Conservation (phyloP, 2,888 invertebrate species). For the Hyppa rectilinea region DNA sequence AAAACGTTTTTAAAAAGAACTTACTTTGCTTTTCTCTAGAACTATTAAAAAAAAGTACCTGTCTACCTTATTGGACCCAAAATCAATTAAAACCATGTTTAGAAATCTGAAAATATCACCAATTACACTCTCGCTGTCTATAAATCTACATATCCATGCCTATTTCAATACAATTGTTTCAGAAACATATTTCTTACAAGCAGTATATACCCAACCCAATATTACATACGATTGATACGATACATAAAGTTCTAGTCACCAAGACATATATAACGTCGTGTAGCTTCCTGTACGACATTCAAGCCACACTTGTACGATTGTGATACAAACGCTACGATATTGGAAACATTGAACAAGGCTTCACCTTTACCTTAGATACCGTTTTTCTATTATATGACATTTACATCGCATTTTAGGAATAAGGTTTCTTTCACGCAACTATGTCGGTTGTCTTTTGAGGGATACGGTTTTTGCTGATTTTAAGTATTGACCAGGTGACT, state of each 20-base stretch:
- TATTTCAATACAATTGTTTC: constrained; percentile 8
- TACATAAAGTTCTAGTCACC: constrained; percentile 25
- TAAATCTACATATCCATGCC: too few relatives aligned
- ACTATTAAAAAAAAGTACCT: neutral
- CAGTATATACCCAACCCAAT: constrained; percentile 1
- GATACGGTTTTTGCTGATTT: neutral
- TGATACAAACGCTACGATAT: constrained; percentile 53
- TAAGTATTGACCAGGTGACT: neutral
- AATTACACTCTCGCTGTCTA: neutral
- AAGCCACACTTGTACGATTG: constrained; percentile 41
- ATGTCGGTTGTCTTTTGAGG: constrained; percentile 1
- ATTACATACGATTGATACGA: constrained; percentile 26
- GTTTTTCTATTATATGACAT: constrained; percentile 42
- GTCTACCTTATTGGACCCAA: neutral
- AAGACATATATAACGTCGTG: constrained; percentile 33
- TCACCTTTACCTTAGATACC: constrained; percentile 43
- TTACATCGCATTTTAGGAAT: constrained; percentile 51
- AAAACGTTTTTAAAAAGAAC: neutral
- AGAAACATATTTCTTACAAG: constrained; percentile 13
- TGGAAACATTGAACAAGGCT: constrained; percentile 48
- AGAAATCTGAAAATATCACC: neutral
- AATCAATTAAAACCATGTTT: neutral
- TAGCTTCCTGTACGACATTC: constrained; percentile 50
- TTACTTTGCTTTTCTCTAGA: neutral
- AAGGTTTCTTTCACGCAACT: constrained; percentile 33